A percentile compares a stretch with the other conserved stretches of the same genome.
These are phyloP conservation scores for Promerops cafer DNA, from an alignment of 2,113 vertebrate genomes.

Conservation along the genomic window DNA sequence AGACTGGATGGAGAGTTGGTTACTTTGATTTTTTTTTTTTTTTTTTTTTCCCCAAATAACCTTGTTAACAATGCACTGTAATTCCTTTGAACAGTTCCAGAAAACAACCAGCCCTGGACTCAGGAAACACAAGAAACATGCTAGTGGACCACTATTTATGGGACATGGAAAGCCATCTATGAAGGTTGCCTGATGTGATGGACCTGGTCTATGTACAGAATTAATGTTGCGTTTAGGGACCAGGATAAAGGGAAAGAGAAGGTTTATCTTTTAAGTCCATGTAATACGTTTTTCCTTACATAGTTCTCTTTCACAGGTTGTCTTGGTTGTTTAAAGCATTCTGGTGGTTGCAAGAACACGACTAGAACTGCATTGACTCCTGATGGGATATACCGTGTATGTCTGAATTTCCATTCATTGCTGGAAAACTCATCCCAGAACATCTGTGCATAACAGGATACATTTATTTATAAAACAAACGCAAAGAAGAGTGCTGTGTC, in stretches of 20 bases:
- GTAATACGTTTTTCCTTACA: not conserved
- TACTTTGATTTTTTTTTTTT: not conserved
- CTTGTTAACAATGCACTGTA: not conserved
- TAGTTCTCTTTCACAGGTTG: not conserved
- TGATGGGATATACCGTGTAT: not conserved
- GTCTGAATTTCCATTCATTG: not conserved
- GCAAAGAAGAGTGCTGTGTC: not conserved
- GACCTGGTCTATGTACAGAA: not conserved
- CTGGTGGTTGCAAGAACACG: not conserved
- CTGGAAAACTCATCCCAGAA: not conserved
- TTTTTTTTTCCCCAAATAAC: not conserved
- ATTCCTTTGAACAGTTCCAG: conserved; percentile 16
- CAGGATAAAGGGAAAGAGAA: conserved; percentile 23
- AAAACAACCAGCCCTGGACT: conserved; percentile 26
- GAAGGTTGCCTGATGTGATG: not conserved
- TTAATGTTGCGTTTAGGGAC: not conserved
- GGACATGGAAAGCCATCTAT: not conserved
- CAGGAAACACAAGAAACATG: not conserved
- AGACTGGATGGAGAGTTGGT: conserved; percentile 17
- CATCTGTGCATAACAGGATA: not conserved
- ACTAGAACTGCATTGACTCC: not conserved
- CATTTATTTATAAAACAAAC: conserved; percentile 28
- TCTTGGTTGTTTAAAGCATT: not conserved
- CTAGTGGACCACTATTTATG: conserved; percentile 35
- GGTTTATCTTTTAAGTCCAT: not conserved